Conservation (phyloP, 2,797 vertebrate species). For the Trematomus bernacchii region DNA sequence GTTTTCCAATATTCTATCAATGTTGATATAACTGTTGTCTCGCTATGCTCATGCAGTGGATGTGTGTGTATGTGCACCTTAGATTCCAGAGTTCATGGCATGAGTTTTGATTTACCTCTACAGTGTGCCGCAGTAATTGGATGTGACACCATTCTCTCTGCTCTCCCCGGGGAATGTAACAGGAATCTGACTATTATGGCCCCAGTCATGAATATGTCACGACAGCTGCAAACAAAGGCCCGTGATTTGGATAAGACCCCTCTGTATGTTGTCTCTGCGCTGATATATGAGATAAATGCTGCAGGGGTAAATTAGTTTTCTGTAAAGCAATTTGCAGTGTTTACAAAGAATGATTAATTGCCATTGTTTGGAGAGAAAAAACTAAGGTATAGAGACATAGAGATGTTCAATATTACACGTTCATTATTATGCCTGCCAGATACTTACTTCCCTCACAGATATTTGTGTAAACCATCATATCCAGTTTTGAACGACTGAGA, state of each 20-base stretch:
- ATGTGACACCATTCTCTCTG: constrained; percentile 83
- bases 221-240: constrained; percentile 80
- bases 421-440: constrained; percentile 49
- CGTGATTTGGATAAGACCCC: constrained; percentile 74
- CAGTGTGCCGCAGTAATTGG: constrained; percentile 81
- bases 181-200: constrained; percentile 85
- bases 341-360: constrained; percentile 74
- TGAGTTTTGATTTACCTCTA: constrained; percentile 82
- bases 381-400: constrained; percentile 11
- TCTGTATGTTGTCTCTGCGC: constrained; percentile 64
- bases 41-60: constrained; percentile 30
- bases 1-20: constrained; percentile 78
- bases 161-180: constrained; percentile 79
- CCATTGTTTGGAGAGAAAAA: constrained; percentile 59
- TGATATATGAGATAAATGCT: constrained; percentile 72
- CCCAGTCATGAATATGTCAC: constrained; percentile 85
- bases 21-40: constrained; percentile 72
- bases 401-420: constrained; percentile 47
- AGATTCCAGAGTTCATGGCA: constrained; percentile 75
- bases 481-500: constrained; percentile 55
- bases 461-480: constrained; percentile 47
- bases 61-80: constrained; percentile 39
- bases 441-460: constrained; percentile 37
- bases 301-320: constrained; percentile 66
- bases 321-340: constrained; percentile 71